phyloP scores from a whole-genome alignment of 1,140 invertebrate genomes.

The Neotoxoptera formosana region DNA sequence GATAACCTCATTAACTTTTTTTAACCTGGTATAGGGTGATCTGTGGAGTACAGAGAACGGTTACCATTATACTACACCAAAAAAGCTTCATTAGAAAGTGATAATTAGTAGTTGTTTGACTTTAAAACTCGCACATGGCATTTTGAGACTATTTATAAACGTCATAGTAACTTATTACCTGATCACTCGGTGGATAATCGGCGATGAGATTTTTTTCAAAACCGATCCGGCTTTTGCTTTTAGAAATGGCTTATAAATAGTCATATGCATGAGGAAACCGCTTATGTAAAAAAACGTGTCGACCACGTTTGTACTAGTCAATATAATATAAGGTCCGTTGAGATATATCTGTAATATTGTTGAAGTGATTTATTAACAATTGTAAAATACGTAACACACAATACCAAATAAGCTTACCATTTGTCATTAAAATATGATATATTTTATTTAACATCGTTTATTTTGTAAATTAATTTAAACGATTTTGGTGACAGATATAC shows the following conservation, averaged over 20 bases:
- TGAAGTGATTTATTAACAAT: neutral
- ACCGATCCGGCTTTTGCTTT: neutral
- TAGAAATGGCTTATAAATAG: neutral
- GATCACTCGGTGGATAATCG: neutral
- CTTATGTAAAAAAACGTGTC: slow-evolving; percentile 41
- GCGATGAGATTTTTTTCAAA: neutral
- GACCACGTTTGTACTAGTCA: slow-evolving; percentile 16
- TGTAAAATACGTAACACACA: neutral
- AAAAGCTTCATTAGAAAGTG: no score
- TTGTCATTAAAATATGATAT: no score
- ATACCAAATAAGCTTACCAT: neutral
- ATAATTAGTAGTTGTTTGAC: no score
- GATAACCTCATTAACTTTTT: no score
- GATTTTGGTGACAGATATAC: no score
- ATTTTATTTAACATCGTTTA: no score
- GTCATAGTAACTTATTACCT: neutral
- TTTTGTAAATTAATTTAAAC: no score
- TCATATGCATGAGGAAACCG: neutral
- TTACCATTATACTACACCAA: no score
- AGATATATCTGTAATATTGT: slow-evolving; percentile 13
- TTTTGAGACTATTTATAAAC: neutral
- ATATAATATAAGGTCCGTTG: neutral
- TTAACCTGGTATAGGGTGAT: no score
- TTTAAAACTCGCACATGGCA: neutral
- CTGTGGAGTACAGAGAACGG: no score